Conservation (phyloP, 2,888 invertebrate genomes). For the Lepidonotus clava region DNA sequence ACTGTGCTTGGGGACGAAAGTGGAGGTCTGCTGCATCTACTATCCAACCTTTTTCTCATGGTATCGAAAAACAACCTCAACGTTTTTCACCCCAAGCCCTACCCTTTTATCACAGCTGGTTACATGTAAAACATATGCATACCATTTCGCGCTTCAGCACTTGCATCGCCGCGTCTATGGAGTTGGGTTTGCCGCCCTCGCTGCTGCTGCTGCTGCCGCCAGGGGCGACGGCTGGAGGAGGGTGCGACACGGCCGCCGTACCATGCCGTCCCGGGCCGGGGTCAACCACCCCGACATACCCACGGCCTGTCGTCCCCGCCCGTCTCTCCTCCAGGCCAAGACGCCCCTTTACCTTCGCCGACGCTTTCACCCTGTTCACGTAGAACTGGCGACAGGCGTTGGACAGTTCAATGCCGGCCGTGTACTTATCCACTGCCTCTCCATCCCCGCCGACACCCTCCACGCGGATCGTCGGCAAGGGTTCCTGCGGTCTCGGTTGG, state of each 20-base stretch:
- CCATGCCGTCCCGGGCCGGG: background rate
- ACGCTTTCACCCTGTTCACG: conserved; percentile 68
- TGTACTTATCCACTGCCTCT: conserved; percentile 66
- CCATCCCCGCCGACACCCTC: background rate
- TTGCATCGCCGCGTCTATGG: conserved; percentile 11
- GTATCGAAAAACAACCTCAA: too few relatives aligned
- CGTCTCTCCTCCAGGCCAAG: conserved; percentile 26
- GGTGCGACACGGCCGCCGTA: background rate
- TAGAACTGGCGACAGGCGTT: conserved; percentile 74
- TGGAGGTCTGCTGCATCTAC: too few relatives aligned
- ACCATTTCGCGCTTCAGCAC: conserved; percentile 48
- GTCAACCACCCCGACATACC: background rate
- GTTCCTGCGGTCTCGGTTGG: too few relatives aligned
- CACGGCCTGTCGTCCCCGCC: background rate
- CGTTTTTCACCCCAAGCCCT: too few relatives aligned
- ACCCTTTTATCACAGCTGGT: too few relatives aligned
- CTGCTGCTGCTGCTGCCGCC: background rate
- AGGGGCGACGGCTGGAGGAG: background rate
- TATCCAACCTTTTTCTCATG: too few relatives aligned
- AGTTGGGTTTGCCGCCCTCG: background rate
- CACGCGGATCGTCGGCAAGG: background rate
- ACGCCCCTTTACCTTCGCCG: conserved; percentile 59
- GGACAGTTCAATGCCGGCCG: conserved; percentile 72
- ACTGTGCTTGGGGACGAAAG: too few relatives aligned
- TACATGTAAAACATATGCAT: conserved; percentile 45